A percentile compares a stretch with the other conserved stretches of the same genome.
These are phyloP conservation scores for Tetrao urogallus DNA, from an alignment of 2,113 vertebrate genomes.

Conservation along the genomic window DNA sequence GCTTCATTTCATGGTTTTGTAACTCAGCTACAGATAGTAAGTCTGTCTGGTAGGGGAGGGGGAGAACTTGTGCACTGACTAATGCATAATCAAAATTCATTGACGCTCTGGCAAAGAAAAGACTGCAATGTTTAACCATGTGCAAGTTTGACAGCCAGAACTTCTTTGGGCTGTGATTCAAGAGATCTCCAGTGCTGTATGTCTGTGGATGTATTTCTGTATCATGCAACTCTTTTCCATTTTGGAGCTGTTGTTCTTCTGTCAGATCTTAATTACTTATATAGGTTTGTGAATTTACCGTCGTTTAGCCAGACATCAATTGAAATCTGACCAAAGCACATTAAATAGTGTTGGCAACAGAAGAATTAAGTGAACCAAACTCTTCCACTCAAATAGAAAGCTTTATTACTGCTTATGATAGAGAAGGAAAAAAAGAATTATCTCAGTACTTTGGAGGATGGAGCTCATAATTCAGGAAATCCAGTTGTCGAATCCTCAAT, in stretches of 20 bases:
- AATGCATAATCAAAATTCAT: neutral
- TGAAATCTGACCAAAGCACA: neutral
- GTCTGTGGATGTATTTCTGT: neutral
- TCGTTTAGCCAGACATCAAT: neutral
- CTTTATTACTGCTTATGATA: neutral
- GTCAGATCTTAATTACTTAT: neutral
- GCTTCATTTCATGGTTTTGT: neutral
- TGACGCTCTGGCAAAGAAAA: neutral
- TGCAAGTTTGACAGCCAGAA: neutral
- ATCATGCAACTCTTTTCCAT: neutral
- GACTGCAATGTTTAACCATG: neutral
- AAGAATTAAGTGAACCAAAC: neutral
- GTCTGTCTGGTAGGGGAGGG: neutral
- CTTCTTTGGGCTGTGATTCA: neutral
- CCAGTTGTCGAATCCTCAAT: conserved; percentile 12
- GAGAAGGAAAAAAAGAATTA: neutral
- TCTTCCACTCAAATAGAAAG: neutral
- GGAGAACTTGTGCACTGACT: neutral
- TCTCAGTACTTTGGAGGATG: neutral
- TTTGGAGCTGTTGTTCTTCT: neutral
- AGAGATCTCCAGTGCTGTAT: neutral
- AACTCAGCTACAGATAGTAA: neutral
- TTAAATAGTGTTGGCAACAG: neutral
- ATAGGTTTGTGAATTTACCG: neutral
- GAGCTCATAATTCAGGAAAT: conserved; percentile 16